Evolutionary conservation across 1,140 invertebrate species (phyloP), one percentile per base, ranked within the genome.

Genomic region (Brachionus paranguensis): DNA sequence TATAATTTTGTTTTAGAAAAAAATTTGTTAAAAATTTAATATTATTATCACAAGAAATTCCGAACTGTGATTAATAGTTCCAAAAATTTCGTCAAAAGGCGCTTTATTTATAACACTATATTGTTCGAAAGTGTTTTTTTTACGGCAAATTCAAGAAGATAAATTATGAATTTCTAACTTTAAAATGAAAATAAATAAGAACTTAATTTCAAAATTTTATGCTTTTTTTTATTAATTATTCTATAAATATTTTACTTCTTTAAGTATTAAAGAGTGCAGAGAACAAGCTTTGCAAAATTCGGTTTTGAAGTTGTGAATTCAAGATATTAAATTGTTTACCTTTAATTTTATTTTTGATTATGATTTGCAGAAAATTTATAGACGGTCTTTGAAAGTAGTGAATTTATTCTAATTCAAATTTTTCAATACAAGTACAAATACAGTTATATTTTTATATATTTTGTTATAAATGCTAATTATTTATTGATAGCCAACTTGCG

Each of bases 201-300:
- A 72, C 68, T 72, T 72, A 72, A 72, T 72, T 72, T 43, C 33
- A 72, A 72, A 72, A 72, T 20, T 72, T 72, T 72, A 72, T 72
- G 68, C 41, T 72, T 72, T 72, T 68, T 68, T 72, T 72, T 72
- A 72, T 72, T 72, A 72, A 72, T 72, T 72, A 72, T 72, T 72
- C 68, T 43, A 72, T 20, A 72, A 33, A 68, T 68, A 33, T 68
- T 29, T 68, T 68, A 68, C 20, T 68, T 33, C 27, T 12, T 68
- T 68, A 68, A 68, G 65, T 41, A 68, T 41, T 72, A 72, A 43
- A 43, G 29, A 72, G 68, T 72, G 68, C 68, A 72, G 68, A 72
- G 3, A 43, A 72, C 33, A 10, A 11, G 41, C 2, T 45, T 72
- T 72, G 68, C 68, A 72, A 72, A 20, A 33, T 64, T 64, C 20